These are phyloP conservation scores for Amphipoea oculea DNA, from an alignment of 2,888 invertebrate genomes.

Conservation along the genomic window DNA sequence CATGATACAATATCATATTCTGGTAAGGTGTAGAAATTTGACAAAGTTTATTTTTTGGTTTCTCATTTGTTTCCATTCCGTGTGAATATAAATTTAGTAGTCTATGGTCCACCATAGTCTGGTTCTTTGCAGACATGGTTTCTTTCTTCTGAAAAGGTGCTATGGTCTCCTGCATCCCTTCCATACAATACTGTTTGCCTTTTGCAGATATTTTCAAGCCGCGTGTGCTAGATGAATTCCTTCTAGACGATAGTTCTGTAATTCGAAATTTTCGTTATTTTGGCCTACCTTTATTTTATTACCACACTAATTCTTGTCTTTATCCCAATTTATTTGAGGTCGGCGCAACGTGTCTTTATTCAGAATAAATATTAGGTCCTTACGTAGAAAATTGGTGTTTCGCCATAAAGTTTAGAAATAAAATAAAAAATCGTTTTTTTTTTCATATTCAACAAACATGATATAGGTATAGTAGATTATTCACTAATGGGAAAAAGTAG, in stretches of 20 bases:
- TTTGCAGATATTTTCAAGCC: conserved; percentile 50
- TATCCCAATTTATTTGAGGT: not conserved
- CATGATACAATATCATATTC: conserved; percentile 15
- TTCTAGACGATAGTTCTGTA: conserved; percentile 33
- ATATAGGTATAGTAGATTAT: no score
- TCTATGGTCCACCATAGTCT: not conserved
- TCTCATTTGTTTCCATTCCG: not conserved
- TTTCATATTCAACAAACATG: no score
- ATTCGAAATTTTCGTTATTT: not conserved
- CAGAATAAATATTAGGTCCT: not conserved
- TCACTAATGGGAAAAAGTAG: no score
- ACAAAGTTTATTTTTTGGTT: conserved; percentile 44
- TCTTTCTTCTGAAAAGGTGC: conserved; percentile 17
- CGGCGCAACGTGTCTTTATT: not conserved
- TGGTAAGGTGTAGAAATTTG: conserved; percentile 36
- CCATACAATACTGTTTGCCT: conserved; percentile 47
- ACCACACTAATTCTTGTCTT: not conserved
- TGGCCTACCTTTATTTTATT: no score
- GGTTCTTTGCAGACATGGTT: not conserved
- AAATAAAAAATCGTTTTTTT: no score
- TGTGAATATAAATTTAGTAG: not conserved
- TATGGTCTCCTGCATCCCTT: conserved; percentile 33
- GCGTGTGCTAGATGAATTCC: not conserved
- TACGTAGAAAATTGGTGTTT: not conserved
- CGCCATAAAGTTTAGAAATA: no score